phyloP scores from a whole-genome alignment of 2,888 invertebrate species.

The Dermolepida albohirtum region DNA sequence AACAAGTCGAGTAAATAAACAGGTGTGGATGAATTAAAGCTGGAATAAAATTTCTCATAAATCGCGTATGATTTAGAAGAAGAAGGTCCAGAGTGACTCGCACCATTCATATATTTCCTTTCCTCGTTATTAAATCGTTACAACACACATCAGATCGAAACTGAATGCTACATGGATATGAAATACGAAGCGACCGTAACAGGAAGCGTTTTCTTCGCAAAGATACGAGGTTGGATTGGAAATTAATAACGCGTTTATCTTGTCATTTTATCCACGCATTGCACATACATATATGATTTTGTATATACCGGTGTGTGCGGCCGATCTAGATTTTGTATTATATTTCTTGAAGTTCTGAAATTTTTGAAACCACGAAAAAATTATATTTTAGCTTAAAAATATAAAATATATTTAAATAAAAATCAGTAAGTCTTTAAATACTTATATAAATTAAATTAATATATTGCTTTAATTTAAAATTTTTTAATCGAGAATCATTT shows the following conservation, averaged over 20 bases:
- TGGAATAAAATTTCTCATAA: conserved; percentile 34
- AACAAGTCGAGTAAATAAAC: conserved; percentile 29
- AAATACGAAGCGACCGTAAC: conserved; percentile 28
- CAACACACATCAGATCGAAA: conserved; percentile 29
- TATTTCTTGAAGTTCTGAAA: too few relatives aligned
- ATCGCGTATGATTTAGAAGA: conserved; percentile 27
- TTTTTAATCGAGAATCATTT: too few relatives aligned
- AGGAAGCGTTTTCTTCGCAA: conserved; percentile 32
- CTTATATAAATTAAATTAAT: too few relatives aligned
- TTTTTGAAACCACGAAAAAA: too few relatives aligned
- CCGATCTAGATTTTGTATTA: too few relatives aligned
- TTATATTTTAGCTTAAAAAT: too few relatives aligned
- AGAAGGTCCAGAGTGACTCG: conserved; percentile 11
- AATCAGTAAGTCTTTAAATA: too few relatives aligned
- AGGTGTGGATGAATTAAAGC: conserved; percentile 30
- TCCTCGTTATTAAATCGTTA: conserved; percentile 36
- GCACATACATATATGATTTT: too few relatives aligned
- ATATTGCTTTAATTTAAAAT: too few relatives aligned
- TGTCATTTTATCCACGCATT: not conserved
- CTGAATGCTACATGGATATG: conserved; percentile 16
- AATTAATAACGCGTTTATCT: conserved; percentile 35
- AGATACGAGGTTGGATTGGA: conserved; percentile 30
- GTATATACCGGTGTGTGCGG: too few relatives aligned
- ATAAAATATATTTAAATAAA: too few relatives aligned
- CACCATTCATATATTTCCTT: conserved; percentile 13